A percentile compares a stretch with the other conserved stretches of the same genome.
These are phyloP conservation scores for Lapara coniferarum DNA, from an alignment of 2,888 invertebrate genomes.

Conservation along the genomic window DNA sequence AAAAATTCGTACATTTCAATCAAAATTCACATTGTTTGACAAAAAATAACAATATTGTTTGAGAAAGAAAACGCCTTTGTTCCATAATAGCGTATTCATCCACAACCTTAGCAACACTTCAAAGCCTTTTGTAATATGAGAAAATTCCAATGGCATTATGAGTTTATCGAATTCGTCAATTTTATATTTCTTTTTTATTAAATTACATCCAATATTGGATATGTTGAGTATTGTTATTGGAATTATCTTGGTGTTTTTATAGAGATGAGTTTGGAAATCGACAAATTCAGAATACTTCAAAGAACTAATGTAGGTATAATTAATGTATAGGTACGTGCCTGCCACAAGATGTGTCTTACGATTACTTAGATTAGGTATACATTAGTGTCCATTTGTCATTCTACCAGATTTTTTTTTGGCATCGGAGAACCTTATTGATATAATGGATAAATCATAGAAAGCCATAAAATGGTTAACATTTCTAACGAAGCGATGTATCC, in stretches of 20 bases:
- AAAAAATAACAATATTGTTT: constrained; percentile 50
- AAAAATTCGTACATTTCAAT: constrained; percentile 4
- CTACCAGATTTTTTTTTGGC: no score
- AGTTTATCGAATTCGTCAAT: constrained; percentile 23
- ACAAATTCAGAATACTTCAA: neutral
- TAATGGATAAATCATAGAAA: no score
- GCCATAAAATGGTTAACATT: no score
- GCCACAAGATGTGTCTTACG: no score
- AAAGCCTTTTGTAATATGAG: constrained; percentile 48
- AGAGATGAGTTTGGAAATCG: neutral
- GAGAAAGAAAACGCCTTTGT: constrained; percentile 51
- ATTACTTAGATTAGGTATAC: no score
- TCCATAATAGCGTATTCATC: constrained; percentile 53
- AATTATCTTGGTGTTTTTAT: neutral
- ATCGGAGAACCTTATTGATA: no score
- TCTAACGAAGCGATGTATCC: no score
- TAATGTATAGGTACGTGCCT: no score
- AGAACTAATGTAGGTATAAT: no score
- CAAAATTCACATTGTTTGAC: constrained; percentile 34
- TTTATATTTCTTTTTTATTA: constrained; percentile 24
- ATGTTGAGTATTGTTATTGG: constrained; percentile 8
- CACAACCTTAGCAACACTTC: constrained; percentile 48
- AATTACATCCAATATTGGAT: constrained; percentile 22
- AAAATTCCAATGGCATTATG: constrained; percentile 41
- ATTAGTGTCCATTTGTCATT: no score